Evolutionary conservation across 2,888 invertebrate genomes (phyloP).

Genomic region (Athalia circularis): DNA sequence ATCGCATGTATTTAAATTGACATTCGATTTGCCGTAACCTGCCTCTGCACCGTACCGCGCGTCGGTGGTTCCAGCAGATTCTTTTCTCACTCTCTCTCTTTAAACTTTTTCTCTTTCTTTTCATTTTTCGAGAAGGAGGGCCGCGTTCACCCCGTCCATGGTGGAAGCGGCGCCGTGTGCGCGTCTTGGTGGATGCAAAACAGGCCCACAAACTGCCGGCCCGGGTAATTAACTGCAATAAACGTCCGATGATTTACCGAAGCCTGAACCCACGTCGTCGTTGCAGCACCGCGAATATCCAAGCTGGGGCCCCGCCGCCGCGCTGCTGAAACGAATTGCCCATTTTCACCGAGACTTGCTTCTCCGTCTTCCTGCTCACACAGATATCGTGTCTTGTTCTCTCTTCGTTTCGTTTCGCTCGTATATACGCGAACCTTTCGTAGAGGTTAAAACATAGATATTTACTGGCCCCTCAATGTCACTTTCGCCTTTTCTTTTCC

Average conservation of each 20-base stretch:
- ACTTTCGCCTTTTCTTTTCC: conserved; percentile 23
- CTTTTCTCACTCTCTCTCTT: conserved; percentile 13
- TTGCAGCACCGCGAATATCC: conserved; percentile 25
- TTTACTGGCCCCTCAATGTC: conserved; percentile 34
- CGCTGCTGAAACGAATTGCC: conserved; percentile 11
- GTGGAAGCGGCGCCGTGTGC: conserved; percentile 56
- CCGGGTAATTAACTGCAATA: conserved; percentile 69
- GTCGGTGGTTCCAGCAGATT: background rate
- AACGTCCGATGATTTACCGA: conserved; percentile 69
- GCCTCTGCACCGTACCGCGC: background rate
- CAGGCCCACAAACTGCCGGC: conserved; percentile 58
- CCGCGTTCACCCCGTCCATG: conserved; percentile 56
- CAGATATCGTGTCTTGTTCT: background rate
- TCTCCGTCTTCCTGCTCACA: background rate
- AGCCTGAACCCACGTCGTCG: conserved; percentile 50
- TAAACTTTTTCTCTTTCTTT: conserved; percentile 4
- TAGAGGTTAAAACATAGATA: conserved; percentile 22
- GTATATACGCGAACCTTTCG: background rate
- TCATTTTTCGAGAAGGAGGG: conserved; percentile 44
- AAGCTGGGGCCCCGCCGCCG: conserved; percentile 7
- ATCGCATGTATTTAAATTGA: conserved; percentile 41
- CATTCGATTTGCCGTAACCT: conserved; percentile 39
- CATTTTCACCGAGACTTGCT: conserved; percentile 25
- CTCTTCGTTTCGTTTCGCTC: background rate
- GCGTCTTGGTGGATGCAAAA: conserved; percentile 60